Evolutionary conservation across 1,140 invertebrate genomes (phyloP).

Genomic region (Drepana arcuata): DNA sequence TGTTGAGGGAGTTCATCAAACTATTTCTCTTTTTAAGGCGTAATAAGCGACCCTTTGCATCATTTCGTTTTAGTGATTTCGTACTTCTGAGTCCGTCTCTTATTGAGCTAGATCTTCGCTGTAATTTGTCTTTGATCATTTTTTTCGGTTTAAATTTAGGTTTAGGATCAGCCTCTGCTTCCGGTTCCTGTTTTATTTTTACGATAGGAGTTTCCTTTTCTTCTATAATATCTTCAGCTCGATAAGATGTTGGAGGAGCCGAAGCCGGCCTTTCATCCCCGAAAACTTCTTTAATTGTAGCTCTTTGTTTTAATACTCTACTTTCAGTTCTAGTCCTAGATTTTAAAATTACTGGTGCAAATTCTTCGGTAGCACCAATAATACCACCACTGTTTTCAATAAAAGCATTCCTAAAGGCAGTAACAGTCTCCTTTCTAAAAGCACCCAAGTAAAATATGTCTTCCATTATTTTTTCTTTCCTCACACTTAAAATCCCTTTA

Average conservation of each 20-base stretch:
- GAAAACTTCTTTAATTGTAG: conserved; percentile 85
- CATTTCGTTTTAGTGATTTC: conserved; percentile 73
- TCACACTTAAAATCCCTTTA: conserved; percentile 68
- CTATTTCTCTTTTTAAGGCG: conserved; percentile 72
- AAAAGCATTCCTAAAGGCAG: conserved; percentile 79
- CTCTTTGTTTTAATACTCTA: conserved; percentile 81
- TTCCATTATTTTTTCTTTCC: conserved; percentile 68
- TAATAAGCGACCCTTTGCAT: conserved; percentile 72
- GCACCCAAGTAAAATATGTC: conserved; percentile 76
- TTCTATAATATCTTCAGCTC: conserved; percentile 45
- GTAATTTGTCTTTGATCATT: conserved; percentile 44
- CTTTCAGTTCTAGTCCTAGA: conserved; percentile 83
- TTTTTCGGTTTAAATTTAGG: conserved; percentile 52
- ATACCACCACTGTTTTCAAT: conserved; percentile 75
- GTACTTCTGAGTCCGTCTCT: conserved; percentile 73
- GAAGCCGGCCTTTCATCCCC: conserved; percentile 73
- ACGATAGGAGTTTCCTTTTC: conserved; percentile 27
- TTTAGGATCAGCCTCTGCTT: conserved; percentile 40
- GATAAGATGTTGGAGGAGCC: conserved; percentile 68
- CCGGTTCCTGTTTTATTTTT: conserved; percentile 44
- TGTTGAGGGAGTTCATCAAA: conserved; percentile 69
- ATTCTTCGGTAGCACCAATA: conserved; percentile 73
- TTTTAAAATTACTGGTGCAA: conserved; percentile 81
- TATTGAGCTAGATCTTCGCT: conserved; percentile 64
- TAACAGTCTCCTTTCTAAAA: conserved; percentile 80